A percentile compares a stretch with the other conserved stretches of the same genome.
phyloP scores from a whole-genome alignment of 2,888 invertebrate species.

The Pinctada fucata region DNA sequence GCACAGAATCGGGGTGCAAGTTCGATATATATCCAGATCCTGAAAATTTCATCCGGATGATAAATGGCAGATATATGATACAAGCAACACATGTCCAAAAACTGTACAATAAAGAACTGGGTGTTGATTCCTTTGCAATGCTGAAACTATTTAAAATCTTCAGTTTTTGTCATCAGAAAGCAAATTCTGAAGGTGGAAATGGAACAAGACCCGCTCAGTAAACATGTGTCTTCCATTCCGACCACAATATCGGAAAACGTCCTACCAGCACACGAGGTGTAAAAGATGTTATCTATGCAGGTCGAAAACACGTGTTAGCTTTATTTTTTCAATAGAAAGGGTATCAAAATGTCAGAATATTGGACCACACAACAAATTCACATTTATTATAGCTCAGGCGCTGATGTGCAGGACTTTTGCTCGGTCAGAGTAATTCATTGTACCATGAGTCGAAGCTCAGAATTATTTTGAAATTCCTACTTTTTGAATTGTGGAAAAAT shows the following conservation, averaged over 20 bases:
- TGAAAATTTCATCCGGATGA: too few relatives aligned
- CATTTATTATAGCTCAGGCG: too few relatives aligned
- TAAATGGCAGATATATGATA: not conserved
- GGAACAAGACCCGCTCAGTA: not conserved
- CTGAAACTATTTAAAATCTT: not conserved
- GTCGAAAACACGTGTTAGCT: constrained; percentile 29
- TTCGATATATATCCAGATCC: too few relatives aligned
- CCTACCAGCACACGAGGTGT: constrained; percentile 11
- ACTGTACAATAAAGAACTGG: not conserved
- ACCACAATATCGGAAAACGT: not conserved
- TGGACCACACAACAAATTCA: constrained; percentile 31
- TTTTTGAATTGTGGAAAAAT: too few relatives aligned
- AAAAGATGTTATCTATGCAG: constrained; percentile 19
- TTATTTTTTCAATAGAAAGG: constrained; percentile 27
- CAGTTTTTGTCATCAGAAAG: not conserved
- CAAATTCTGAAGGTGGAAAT: not conserved
- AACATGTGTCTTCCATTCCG: not conserved
- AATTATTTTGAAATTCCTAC: too few relatives aligned
- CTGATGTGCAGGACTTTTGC: too few relatives aligned
- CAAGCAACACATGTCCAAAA: not conserved
- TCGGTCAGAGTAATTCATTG: too few relatives aligned
- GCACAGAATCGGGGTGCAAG: too few relatives aligned
- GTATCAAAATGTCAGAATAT: constrained; percentile 25
- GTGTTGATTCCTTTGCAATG: not conserved
- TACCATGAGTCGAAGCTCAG: too few relatives aligned